Percentiles rank a stretch among this genome's conserved stretches.
phyloP scores from a whole-genome alignment of 2,888 invertebrate species.

The Aquatica leii region DNA sequence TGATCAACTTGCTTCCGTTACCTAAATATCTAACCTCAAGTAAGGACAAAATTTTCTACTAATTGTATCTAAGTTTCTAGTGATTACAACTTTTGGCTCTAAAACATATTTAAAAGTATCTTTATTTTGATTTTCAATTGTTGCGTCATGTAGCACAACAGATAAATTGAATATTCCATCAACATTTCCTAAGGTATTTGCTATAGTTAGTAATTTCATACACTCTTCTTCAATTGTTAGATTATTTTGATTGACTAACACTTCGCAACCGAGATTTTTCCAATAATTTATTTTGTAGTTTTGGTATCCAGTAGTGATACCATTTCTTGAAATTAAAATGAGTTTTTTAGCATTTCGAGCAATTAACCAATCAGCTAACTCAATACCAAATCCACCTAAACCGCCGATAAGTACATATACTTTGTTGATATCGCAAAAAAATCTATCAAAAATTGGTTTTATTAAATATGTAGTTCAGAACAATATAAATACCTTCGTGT shows the following conservation, averaged over 20 bases:
- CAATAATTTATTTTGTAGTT: slow-evolving; percentile 64
- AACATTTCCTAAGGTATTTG: slow-evolving; percentile 73
- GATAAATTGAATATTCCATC: slow-evolving; percentile 92
- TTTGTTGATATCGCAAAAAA: slow-evolving; percentile 63
- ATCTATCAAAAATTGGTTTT: slow-evolving; percentile 55
- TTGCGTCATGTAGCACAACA: slow-evolving; percentile 77
- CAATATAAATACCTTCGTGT: neutral
- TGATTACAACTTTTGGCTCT: slow-evolving; percentile 83
- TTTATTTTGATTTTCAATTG: slow-evolving; percentile 79
- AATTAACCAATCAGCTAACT: slow-evolving; percentile 86
- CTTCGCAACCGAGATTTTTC: slow-evolving; percentile 72
- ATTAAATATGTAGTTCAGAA: neutral
- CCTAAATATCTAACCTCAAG: slow-evolving; percentile 51
- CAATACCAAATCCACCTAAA: slow-evolving; percentile 91
- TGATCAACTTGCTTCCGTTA: neutral
- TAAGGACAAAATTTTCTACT: slow-evolving; percentile 67
- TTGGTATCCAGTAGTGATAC: slow-evolving; percentile 85
- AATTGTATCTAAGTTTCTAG: slow-evolving; percentile 76
- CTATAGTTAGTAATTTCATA: slow-evolving; percentile 70
- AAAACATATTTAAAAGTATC: slow-evolving; percentile 74
- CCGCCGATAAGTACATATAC: slow-evolving; percentile 78
- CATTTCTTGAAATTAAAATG: slow-evolving; percentile 82
- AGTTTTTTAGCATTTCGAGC: slow-evolving; percentile 81
- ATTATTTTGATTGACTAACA: slow-evolving; percentile 68
- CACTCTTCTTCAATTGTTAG: slow-evolving; percentile 64